phyloP scores from a whole-genome alignment of 2,888 invertebrate species.

The Rhagonycha fulva region DNA sequence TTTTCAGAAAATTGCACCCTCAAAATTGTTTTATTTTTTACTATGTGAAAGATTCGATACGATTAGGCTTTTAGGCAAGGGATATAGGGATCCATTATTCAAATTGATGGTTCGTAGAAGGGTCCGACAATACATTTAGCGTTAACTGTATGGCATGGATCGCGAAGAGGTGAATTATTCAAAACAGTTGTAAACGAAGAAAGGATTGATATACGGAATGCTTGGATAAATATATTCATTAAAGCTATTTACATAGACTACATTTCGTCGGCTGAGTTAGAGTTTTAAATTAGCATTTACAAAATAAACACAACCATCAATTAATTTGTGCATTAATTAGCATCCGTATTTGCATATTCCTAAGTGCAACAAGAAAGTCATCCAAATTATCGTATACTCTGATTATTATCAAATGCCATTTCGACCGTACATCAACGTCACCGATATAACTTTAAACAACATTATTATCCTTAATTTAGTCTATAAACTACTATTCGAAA shows the following conservation, averaged over 20 bases:
- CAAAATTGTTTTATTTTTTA: slow-evolving; percentile 13
- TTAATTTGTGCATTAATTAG: slow-evolving; percentile 48
- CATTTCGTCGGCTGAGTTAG: slow-evolving; percentile 43
- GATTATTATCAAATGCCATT: slow-evolving; percentile 25
- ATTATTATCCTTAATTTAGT: slow-evolving; percentile 18
- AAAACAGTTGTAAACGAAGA: slow-evolving; percentile 51
- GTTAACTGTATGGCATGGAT: slow-evolving; percentile 30
- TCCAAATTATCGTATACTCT: slow-evolving; percentile 27
- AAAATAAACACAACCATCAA: slow-evolving; percentile 52
- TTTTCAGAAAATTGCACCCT: background rate
- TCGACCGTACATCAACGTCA: slow-evolving; percentile 25
- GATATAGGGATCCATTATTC: slow-evolving; percentile 44
- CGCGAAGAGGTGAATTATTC: slow-evolving; percentile 44
- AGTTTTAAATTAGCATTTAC: slow-evolving; percentile 50
- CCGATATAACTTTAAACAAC: slow-evolving; percentile 23
- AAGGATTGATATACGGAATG: slow-evolving; percentile 48
- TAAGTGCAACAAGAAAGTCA: slow-evolving; percentile 27
- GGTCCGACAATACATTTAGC: slow-evolving; percentile 35
- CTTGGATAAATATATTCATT: slow-evolving; percentile 49
- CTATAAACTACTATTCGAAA: slow-evolving; percentile 10
- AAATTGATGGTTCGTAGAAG: slow-evolving; percentile 45
- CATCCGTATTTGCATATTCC: slow-evolving; percentile 34
- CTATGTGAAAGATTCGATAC: slow-evolving; percentile 18
- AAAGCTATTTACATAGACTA: slow-evolving; percentile 51
- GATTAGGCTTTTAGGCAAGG: slow-evolving; percentile 22